These are phyloP conservation scores for Anthopleura sola DNA, from an alignment of 64 coral and sea anemone genomes.

Conservation along the genomic window DNA sequence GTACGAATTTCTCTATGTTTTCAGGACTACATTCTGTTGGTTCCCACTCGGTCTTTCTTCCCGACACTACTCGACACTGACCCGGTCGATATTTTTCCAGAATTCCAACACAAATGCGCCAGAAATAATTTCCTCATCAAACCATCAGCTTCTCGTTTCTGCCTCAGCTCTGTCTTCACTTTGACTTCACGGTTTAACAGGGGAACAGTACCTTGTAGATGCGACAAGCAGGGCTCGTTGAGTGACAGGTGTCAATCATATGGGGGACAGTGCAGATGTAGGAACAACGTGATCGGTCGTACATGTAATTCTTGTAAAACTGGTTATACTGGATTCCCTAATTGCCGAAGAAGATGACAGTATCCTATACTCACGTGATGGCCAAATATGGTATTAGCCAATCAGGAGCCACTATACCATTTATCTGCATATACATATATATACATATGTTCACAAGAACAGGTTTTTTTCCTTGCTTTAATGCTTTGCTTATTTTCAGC, in stretches of 20 bases:
- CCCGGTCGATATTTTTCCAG: conserved; percentile 62
- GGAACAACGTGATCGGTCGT: conserved; percentile 86
- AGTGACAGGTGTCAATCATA: conserved; percentile 68
- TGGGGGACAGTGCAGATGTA: conserved; percentile 85
- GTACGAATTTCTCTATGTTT: not conserved
- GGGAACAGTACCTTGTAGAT: conserved; percentile 65
- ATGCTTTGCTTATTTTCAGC: too few species aligned
- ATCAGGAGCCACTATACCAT: not conserved
- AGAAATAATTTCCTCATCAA: conserved; percentile 52
- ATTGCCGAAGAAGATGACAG: conserved; percentile 4
- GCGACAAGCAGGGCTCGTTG: conserved; percentile 62
- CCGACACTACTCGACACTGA: conserved; percentile 58
- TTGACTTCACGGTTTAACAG: conserved; percentile 72
- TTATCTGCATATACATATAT: not conserved
- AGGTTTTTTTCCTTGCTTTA: not conserved
- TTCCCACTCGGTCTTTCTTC: conserved; percentile 63
- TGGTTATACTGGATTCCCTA: conserved; percentile 82
- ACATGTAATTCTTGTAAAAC: conserved; percentile 82
- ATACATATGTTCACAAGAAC: not conserved
- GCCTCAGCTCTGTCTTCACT: conserved; percentile 72
- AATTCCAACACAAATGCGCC: conserved; percentile 76
- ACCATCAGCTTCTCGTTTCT: conserved; percentile 63
- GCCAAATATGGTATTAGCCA: not conserved
- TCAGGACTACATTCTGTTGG: conserved; percentile 87
- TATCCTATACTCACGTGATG: not conserved